Base-by-base conservation (phyloP, 2,888 invertebrate genomes). In the Xestia ashworthii region DNA sequence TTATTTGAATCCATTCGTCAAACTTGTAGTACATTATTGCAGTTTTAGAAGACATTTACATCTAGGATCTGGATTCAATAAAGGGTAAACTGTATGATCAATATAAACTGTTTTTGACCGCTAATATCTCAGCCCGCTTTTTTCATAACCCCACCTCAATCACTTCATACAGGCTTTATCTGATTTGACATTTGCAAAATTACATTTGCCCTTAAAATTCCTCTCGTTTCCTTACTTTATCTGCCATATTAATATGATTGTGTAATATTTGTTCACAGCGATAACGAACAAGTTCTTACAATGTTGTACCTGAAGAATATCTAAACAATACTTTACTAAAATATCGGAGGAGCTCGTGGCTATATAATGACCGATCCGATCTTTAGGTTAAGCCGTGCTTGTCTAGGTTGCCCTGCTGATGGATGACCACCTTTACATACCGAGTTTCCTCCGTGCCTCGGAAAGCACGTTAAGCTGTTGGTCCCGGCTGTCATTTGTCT, bases 131-230 rank as follows among this genome's bases (percentile, higher is more conserved):
- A 41, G 2, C 1, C 14, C 65, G 82, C 88, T 12, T 3, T 0
- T 55, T 73, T 76, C 3, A 53, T 41, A 58, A 81, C 80, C 87
- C 32, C 69, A 25, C 83, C n/a, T 87, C 85, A 83, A 82, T 87
- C 85, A 87, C 80, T 87, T 62, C 70, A 72, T 71, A 71, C 72
- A 65, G 71, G 75, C 86, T 86, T 89, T 88, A 88, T 88, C 81
- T 77, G 80, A 88, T 85, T 88, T 88, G 82, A 85, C 83, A 88
- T 88, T 86, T 81, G 76, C 76, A 83, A 79, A 82, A 87, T 87
- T 87, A 87, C 80, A 85, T 88, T 85, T 72, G 25, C 69, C 76
- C 79, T 81, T 75, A 82, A 81, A 83, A 87, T 80, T 86, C 53
- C n/a, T 78, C 55, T 69, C 74, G 75, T 78, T 78, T 77, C 67